phyloP scores from a whole-genome alignment of 2,888 invertebrate genomes.

The Odontomyia ornata region DNA sequence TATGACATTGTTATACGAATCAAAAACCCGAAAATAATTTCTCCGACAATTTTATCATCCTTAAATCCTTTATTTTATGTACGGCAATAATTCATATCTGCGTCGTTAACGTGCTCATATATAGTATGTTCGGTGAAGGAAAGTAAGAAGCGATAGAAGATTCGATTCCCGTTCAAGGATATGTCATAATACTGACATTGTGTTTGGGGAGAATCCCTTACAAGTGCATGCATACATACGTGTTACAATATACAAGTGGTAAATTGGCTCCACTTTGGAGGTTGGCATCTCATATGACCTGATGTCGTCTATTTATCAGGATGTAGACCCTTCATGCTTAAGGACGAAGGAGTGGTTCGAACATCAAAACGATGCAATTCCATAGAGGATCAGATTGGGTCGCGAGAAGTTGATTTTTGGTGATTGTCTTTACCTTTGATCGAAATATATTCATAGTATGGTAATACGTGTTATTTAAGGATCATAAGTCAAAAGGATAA shows the following conservation, averaged over 20 bases:
- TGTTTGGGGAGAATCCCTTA: conserved; percentile 13
- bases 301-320: conserved; percentile 39
- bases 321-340: background rate
- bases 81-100: conserved; percentile 53
- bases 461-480: conserved; percentile 56
- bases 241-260: conserved; percentile 43
- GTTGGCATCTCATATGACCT: conserved; percentile 39
- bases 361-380: background rate
- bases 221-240: background rate
- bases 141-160: background rate
- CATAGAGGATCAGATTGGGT: background rate
- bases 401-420: background rate
- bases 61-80: conserved; percentile 54
- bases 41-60: conserved; percentile 49
- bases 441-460: conserved; percentile 55
- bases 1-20: conserved; percentile 46
- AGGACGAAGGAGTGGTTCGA: background rate
- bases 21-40: conserved; percentile 42
- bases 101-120: conserved; percentile 43
- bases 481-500: conserved; percentile 53
- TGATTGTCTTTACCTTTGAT: conserved; percentile 13
- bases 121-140: background rate
- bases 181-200: conserved; percentile 19
- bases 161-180: conserved; percentile 18
- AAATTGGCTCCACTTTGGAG: conserved; percentile 46